A percentile compares a stretch with the other conserved stretches of the same genome.
phyloP scores from a whole-genome alignment of 2,113 vertebrate species.

The Chaetodon auriga region DNA sequence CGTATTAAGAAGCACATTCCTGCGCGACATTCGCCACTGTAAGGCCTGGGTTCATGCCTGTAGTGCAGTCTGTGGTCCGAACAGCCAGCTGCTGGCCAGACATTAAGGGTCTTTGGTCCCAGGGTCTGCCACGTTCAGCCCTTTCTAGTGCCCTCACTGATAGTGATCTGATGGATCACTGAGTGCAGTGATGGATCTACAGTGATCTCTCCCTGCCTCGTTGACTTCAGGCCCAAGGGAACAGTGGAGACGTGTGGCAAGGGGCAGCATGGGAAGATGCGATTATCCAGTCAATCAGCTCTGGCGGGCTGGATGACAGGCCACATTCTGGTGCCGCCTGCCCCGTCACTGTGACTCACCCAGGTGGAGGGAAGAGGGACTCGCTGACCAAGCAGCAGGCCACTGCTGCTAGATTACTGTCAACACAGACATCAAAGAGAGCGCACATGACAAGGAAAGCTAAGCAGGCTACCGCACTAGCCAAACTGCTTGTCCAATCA shows the following conservation, averaged over 20 bases:
- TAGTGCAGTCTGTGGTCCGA: constrained; percentile 33
- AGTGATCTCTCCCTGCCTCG: constrained; percentile 64
- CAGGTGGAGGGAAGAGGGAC: constrained; percentile 41
- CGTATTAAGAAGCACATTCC: constrained; percentile 50
- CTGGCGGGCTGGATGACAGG: constrained; percentile 55
- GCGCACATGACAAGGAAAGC: neutral
- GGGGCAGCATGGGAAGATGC: constrained; percentile 68
- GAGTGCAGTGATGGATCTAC: constrained; percentile 74
- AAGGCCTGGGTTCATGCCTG: constrained; percentile 24
- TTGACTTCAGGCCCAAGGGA: constrained; percentile 63
- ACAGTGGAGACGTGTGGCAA: constrained; percentile 46
- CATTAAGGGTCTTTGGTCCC: constrained; percentile 33
- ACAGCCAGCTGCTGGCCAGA: constrained; percentile 31
- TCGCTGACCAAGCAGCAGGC: constrained; percentile 46
- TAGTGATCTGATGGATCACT: constrained; percentile 71
- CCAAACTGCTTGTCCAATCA: constrained; percentile 20
- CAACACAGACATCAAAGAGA: constrained; percentile 38
- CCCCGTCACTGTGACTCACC: constrained; percentile 45
- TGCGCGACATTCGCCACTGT: constrained; percentile 33
- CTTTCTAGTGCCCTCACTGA: constrained; percentile 47
- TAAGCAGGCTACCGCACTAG: neutral
- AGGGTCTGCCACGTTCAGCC: neutral
- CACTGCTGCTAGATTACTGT: constrained; percentile 42
- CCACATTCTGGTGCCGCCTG: constrained; percentile 47
- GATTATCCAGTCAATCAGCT: constrained; percentile 79